Evolutionary conservation across 2,797 vertebrate genomes (phyloP), one percentile per base, ranked within the genome.

Genomic region (Smutsia temminckii): DNA sequence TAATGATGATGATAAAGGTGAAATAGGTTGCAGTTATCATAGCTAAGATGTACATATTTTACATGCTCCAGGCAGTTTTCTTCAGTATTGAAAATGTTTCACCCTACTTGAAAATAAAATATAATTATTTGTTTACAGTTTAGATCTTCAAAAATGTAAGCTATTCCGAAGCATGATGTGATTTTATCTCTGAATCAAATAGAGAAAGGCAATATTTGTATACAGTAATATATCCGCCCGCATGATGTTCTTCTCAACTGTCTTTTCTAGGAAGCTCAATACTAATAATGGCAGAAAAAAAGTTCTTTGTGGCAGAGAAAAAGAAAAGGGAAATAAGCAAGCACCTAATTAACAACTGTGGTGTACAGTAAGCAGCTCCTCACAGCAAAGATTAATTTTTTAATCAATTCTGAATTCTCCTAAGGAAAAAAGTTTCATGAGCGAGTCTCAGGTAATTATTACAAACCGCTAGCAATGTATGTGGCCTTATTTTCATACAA

Each of bases 111-210:
- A 71, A 93, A 97, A 95, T 92, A 71, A 92, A 98, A 97, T 97
- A 90, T 95, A 97, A 91, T 34, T 94, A 94, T 97, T 97, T 97
- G 90, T 96, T 96, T 98, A 96, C 57, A 85, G 93, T 27, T 18
- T 5, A 2, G 57, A 25, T 86, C 79, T 97, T 94, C 93, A 12
- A 85, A 25, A 95, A 66, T 61, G 61, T 49, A 20, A 61, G 16
- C 37, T 46, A 51, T 69, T 78, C 20, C 40, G 74, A 81, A 61
- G 23, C 14, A 32, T 3, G 55, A 40, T 40, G 1, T 25, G 14
- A 16, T 92, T 85, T 74, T 37, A 78, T 3, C 53, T 95, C 95
- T 91, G 40, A 80, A 37, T 66, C 72, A 71, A 71, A 63, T 86
- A 77, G 23, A 9, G 85, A 91, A 5, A 49, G 78, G 42, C 69